These are phyloP conservation scores for Trichoplax adhaerens DNA, from an alignment of 37 sponge, comb jelly and placozoan species.

Conservation along the genomic window DNA sequence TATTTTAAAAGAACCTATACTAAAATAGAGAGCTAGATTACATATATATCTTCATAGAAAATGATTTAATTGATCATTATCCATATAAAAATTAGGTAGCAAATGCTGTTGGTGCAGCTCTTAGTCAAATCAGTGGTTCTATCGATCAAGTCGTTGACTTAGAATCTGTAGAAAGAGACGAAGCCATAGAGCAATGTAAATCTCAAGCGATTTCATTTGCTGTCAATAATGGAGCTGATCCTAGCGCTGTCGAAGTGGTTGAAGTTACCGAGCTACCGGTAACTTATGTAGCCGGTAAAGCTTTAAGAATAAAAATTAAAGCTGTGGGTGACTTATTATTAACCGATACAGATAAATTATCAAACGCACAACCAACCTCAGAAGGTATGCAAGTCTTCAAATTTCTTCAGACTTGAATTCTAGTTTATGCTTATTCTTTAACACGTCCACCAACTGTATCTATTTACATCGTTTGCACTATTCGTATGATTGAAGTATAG, in stretches of 20 bases:
- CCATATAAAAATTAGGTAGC: constrained; percentile 28
- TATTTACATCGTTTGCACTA: no score
- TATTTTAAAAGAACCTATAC: background rate
- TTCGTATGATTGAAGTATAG: no score
- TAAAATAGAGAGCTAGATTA: no score
- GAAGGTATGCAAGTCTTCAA: background rate
- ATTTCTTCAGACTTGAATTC: no score
- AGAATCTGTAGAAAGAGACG: constrained; percentile 1
- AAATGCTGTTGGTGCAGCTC: constrained; percentile 81
- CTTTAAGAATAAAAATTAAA: constrained; percentile 33
- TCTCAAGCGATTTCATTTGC: constrained; percentile 14
- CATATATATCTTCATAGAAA: background rate
- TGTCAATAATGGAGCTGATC: constrained; percentile 13
- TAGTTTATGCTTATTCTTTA: no score
- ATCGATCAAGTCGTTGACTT: constrained; percentile 32
- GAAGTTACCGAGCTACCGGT: constrained; percentile 32
- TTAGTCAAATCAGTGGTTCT: constrained; percentile 45
- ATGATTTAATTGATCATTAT: background rate
- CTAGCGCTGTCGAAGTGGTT: constrained; percentile 16
- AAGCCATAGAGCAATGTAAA: background rate
- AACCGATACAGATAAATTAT: background rate
- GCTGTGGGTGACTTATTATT: constrained; percentile 38
- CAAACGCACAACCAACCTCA: background rate
- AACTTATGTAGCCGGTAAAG: constrained; percentile 19
- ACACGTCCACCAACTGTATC: no score